Conservation (phyloP, 2,888 invertebrate genomes). For the Synergus itoensis region DNA sequence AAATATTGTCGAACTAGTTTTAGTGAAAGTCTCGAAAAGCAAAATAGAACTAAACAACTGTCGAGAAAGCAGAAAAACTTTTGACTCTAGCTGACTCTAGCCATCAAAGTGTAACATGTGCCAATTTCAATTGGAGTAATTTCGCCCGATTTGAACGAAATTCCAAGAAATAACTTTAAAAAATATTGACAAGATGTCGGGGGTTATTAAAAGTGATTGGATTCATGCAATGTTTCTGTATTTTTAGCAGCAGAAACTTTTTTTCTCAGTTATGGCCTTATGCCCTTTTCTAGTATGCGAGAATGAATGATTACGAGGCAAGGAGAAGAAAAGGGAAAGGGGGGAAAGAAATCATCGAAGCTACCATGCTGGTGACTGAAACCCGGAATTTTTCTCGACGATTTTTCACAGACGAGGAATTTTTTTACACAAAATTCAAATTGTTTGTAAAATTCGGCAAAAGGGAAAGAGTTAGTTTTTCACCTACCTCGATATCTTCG, state of each 20-base stretch:
- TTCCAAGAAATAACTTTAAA: neutral
- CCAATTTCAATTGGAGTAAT: neutral
- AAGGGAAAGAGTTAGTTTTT: neutral
- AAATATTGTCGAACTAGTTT: neutral
- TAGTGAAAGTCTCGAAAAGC: neutral
- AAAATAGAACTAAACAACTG: neutral
- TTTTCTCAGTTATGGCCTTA: neutral
- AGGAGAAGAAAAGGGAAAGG: neutral
- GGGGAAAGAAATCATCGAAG: neutral
- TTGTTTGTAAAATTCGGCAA: neutral
- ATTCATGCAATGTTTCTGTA: neutral
- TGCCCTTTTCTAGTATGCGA: slow-evolving; percentile 13
- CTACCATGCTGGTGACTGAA: neutral
- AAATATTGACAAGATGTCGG: neutral
- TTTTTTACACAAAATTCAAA: neutral
- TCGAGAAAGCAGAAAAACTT: neutral
- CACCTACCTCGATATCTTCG: slow-evolving; percentile 81
- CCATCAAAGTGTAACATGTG: neutral
- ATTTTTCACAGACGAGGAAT: neutral
- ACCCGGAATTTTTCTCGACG: neutral
- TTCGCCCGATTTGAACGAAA: neutral
- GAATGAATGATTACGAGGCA: neutral
- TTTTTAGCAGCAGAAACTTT: neutral
- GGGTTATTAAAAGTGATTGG: neutral
- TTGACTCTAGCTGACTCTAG: too few species aligned